Evolutionary conservation across 1,140 invertebrate genomes (phyloP), one percentile per base, ranked within the genome.

Genomic region (Berghia stephanieae): DNA sequence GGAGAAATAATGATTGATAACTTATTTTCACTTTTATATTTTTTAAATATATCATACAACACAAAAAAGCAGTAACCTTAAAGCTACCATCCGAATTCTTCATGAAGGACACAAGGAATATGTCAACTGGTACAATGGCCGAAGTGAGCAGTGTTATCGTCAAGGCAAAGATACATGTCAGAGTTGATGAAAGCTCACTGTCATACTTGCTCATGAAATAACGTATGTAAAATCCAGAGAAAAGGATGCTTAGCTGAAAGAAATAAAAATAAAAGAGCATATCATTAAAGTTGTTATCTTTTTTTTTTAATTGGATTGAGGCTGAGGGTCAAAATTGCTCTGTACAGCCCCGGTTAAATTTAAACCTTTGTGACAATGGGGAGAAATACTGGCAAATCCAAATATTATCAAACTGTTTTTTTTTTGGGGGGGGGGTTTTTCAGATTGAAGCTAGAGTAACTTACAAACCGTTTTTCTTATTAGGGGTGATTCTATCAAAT

Each of bases 101-200:
- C 89, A 91, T 91, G 77, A 80, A 90, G 0, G 90, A 90, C 0
- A 90, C 89, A 1, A 91, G 78, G 82, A 91, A 91, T 16, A 91
- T 88, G 81, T 91, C 90, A n/a, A 90, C 88, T 4, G 90, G 90
- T 10, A 90, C 81, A 13, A 91, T 78, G 27, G 86, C 86, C 8
- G 89, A 86, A 27, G 90, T 89, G 13, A 91, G 71, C 34, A 91
- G 76, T 6, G 89, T 86, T 6, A 89, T 81, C n/a, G 84, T 85
- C 16, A 91, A 77, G 38, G 86, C 86, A 31, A 88, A 46, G 21
- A 89, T 84, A 31, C 87, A 82, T n/a, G 86, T 82, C 27, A 89
- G 10, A 24, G 88, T 88, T 40, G 85, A 82, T n/a, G 84, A 85
- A n/a, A 81, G 27, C 21, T 90, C 87, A 60, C 82, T 83, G 70